Evolutionary conservation across 2,888 invertebrate genomes (phyloP).

Genomic region (Bruchidius siliquastri): DNA sequence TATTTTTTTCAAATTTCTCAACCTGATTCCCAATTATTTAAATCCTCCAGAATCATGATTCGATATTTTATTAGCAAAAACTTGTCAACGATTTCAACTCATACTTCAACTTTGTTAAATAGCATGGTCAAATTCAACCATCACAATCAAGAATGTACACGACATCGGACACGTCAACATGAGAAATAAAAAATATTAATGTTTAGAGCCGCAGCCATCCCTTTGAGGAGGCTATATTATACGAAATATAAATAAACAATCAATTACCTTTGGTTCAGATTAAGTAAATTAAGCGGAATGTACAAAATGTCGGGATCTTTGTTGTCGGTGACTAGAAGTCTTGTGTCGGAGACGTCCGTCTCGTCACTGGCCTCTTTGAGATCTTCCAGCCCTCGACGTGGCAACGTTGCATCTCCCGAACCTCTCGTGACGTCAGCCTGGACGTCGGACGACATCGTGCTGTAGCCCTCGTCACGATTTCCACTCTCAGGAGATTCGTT

Average conservation of each 20-base stretch:
- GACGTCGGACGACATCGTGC: slow-evolving; percentile 79
- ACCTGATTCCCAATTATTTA: no score
- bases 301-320: slow-evolving; percentile 64
- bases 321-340: slow-evolving; percentile 55
- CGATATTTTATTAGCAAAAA: no score
- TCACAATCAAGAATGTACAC: no score
- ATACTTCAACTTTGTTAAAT: no score
- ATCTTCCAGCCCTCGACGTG: slow-evolving; percentile 54
- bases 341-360: slow-evolving; percentile 58
- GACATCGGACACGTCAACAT: no score
- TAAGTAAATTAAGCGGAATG: slow-evolving; percentile 60
- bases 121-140: no score
- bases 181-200: no score
- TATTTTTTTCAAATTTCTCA: no score
- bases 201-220: no score
- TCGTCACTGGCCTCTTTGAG: slow-evolving; percentile 71
- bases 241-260: background rate
- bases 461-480: slow-evolving; percentile 76
- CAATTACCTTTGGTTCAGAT: slow-evolving; percentile 42
- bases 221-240: no score
- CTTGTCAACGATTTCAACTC: no score
- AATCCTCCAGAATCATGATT: no score
- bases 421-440: slow-evolving; percentile 63
- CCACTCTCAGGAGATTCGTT: slow-evolving; percentile 73
- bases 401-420: slow-evolving; percentile 50